Conservation (phyloP, 2,888 invertebrate species). For the Metopia argyrocephala region DNA sequence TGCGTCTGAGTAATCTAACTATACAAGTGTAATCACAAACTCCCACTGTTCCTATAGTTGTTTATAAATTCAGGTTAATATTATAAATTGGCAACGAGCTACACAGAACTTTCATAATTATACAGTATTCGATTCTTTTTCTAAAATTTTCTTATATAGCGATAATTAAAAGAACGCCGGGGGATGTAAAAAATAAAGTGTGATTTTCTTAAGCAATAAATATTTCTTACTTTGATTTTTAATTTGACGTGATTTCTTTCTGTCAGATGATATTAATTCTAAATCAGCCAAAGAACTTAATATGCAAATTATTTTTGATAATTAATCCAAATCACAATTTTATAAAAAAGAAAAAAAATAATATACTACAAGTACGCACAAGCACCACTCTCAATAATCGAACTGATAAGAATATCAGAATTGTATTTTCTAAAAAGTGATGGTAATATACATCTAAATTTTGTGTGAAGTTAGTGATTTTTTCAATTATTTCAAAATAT, state of each 20-base stretch:
- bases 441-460: too few species aligned
- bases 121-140: not conserved
- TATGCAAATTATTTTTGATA: conserved; percentile 4
- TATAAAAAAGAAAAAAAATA: conserved; percentile 18
- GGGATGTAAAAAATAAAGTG: conserved; percentile 28
- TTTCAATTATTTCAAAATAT: too few species aligned
- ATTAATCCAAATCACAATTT: not conserved
- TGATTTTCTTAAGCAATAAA: conserved; percentile 35
- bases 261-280: not conserved
- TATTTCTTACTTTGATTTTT: conserved; percentile 11
- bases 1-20: not conserved
- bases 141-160: conserved; percentile 26
- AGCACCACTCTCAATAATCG: conserved; percentile 47
- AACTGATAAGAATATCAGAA: conserved; percentile 41
- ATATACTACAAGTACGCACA: conserved; percentile 51
- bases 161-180: not conserved
- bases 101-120: conserved; percentile 6
- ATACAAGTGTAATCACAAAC: conserved; percentile 24
- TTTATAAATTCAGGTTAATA: conserved; percentile 42
- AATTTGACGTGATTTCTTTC: not conserved
- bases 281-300: not conserved
- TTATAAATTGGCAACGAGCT: conserved; percentile 31
- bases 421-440: not conserved
- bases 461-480: too few species aligned
- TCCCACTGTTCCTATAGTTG: conserved; percentile 35